Percentiles rank a stretch among this genome's conserved stretches.
These are phyloP conservation scores for Parambassis ranga DNA, from an alignment of 2,797 vertebrate species.

Conservation along the genomic window DNA sequence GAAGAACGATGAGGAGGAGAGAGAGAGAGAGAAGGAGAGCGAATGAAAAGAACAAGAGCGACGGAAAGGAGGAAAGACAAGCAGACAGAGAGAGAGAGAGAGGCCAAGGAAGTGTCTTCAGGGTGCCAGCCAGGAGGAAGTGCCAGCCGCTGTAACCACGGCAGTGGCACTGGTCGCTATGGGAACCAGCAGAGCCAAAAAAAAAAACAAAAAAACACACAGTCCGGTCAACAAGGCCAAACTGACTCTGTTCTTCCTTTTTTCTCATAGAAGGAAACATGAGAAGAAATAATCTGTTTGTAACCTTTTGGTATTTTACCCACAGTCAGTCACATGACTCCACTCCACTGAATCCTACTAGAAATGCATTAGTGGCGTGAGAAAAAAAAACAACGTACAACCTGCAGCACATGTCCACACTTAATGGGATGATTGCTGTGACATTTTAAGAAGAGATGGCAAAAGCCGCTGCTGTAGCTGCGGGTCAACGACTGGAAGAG, in stretches of 20 bases:
- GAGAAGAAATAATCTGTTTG: slow-evolving; percentile 16
- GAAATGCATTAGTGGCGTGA: slow-evolving; percentile 15
- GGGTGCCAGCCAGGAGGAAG: slow-evolving; percentile 65
- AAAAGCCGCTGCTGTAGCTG: slow-evolving; percentile 17
- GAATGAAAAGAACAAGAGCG: slow-evolving; percentile 30
- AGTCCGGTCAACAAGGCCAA: slow-evolving; percentile 62
- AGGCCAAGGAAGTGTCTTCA: slow-evolving; percentile 61
- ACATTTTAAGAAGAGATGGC: slow-evolving; percentile 58
- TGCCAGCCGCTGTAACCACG: slow-evolving; percentile 62
- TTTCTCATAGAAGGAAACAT: slow-evolving; percentile 29
- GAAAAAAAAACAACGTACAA: slow-evolving; percentile 8
- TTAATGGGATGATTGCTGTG: slow-evolving; percentile 41
- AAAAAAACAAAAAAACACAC: slow-evolving; percentile 10
- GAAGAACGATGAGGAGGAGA: slow-evolving; percentile 55
- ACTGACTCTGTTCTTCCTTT: slow-evolving; percentile 37
- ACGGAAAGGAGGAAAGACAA: slow-evolving; percentile 26
- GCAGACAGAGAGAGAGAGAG: slow-evolving; percentile 13
- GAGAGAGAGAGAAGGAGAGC: slow-evolving; percentile 29
- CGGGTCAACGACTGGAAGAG: slow-evolving; percentile 19
- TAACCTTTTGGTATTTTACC: slow-evolving; percentile 46
- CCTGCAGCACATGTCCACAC: slow-evolving; percentile 44
- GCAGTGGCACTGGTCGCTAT: slow-evolving; percentile 62
- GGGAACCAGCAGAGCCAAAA: slow-evolving; percentile 55
- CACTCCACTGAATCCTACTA: neutral
- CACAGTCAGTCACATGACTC: neutral